Evolutionary conservation across 2,888 invertebrate species (phyloP).

Genomic region (Mimas tiliae): DNA sequence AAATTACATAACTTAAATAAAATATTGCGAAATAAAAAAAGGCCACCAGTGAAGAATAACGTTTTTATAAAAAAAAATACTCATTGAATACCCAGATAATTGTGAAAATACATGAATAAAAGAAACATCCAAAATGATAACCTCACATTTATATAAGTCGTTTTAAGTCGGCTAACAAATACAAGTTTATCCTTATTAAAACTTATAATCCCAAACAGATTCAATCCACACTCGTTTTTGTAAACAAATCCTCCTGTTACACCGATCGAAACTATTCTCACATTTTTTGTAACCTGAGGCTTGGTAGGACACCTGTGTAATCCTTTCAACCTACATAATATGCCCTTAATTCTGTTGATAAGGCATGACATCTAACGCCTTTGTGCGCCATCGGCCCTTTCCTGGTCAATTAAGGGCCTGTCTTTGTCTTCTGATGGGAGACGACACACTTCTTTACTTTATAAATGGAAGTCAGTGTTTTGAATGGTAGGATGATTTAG

Average conservation of each 20-base stretch:
- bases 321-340: constrained; percentile 81
- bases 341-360: constrained; percentile 82
- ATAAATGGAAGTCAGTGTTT: constrained; percentile 66
- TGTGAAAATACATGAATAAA: neutral
- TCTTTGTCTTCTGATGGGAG: constrained; percentile 76
- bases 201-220: constrained; percentile 35
- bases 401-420: constrained; percentile 73
- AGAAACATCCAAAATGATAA: neutral
- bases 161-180: neutral
- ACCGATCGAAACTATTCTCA: constrained; percentile 36
- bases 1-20: neutral
- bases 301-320: constrained; percentile 80
- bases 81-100: neutral
- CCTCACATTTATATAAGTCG: neutral
- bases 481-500: constrained; percentile 80
- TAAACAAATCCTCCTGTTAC: constrained; percentile 49
- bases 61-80: neutral
- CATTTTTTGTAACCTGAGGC: constrained; percentile 54
- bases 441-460: constrained; percentile 74
- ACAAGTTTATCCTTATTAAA: constrained; percentile 2
- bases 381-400: constrained; percentile 69
- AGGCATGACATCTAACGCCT: constrained; percentile 80
- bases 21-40: neutral
- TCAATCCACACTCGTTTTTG: constrained; percentile 29
- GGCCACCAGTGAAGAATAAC: neutral